Percentiles rank a stretch among this genome's conserved stretches.
phyloP scores from a whole-genome alignment of 2,797 vertebrate genomes.

The Girardinus metallicus region DNA sequence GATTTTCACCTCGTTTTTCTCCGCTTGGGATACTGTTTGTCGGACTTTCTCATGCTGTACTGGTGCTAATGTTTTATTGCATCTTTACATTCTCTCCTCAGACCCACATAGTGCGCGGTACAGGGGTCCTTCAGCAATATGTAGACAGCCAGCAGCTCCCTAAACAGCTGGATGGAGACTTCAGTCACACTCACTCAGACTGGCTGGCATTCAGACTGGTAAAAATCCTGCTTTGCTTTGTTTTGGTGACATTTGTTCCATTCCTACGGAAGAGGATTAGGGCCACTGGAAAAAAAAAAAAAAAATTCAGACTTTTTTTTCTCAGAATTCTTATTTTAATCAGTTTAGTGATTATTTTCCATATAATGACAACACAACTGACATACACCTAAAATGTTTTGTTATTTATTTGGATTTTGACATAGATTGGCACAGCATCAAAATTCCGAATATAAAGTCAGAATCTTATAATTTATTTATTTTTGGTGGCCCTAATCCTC shows the following conservation, averaged over 20 bases:
- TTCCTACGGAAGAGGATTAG: not conserved
- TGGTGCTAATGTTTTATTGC: not conserved
- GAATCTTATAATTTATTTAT: no score
- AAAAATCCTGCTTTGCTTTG: slow-evolving; percentile 20
- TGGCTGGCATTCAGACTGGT: slow-evolving; percentile 85
- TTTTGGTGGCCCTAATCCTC: no score
- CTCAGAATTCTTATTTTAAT: no score
- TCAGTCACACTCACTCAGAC: slow-evolving; percentile 78
- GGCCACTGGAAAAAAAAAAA: no score
- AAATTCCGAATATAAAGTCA: no score
- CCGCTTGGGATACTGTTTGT: not conserved
- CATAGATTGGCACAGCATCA: no score
- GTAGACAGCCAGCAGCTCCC: slow-evolving; percentile 83
- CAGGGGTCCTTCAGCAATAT: slow-evolving; percentile 79
- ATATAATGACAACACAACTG: no score
- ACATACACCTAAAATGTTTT: no score
- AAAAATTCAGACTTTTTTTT: no score
- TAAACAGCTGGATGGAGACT: slow-evolving; percentile 80
- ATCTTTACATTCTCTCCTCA: slow-evolving; percentile 28
- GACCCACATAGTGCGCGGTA: slow-evolving; percentile 77
- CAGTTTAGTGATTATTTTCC: no score
- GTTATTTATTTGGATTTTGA: no score
- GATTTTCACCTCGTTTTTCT: not conserved
- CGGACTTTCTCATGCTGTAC: slow-evolving; percentile 1
- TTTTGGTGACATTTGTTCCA: not conserved